Evolutionary conservation across 2,113 vertebrate genomes (phyloP), one percentile per base, ranked within the genome.

Genomic region (Ariopsis seemanni): DNA sequence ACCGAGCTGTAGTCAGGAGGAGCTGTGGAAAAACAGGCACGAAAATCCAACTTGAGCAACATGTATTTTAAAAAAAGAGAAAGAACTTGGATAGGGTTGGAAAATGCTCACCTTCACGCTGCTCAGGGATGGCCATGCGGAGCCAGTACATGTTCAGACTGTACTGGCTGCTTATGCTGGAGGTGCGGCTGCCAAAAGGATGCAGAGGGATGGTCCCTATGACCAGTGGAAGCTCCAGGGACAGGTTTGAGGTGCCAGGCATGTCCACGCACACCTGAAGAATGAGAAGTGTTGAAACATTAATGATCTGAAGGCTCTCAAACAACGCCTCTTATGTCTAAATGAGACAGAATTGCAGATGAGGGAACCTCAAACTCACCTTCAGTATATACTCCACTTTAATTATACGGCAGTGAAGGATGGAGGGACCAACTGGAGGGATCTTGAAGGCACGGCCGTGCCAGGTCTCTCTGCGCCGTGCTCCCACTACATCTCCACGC

Each of bases 161-260:
- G 94, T 96, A 95, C 69, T 97, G 97, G 95, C 97, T 98, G 94
- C 97, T 97, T 86, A 99, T 92, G 0, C 97, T 98, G 89, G 97
- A 98, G 0, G 97, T 98, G 3, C 97, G 95, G 91, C 97, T 97
- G 85, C 98, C 96, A 0, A 98, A 97, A 0, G 97, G 96, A 67
- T 98, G 97, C 74, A 99, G 94, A 0, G 98, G 98, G 84, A 99
- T 96, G 1, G 98, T 99, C 60, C 98, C 98, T 0, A 99, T 98
- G 88, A 99, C 98, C 10, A 99, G 94, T 0, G 98, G 98, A 85
- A 99, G 93, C 83, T 99, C 98, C n/a, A 99, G 92, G 67, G 95
- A 96, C 89, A 99, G 93, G 91, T 99, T 99, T 77, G 98, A 99
- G 0, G 96, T 96, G 48, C 98, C 97, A 0, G 98, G 97, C 89